Conservation (phyloP, 2,113 vertebrate genomes). For the Proterorhinus semilunaris region DNA sequence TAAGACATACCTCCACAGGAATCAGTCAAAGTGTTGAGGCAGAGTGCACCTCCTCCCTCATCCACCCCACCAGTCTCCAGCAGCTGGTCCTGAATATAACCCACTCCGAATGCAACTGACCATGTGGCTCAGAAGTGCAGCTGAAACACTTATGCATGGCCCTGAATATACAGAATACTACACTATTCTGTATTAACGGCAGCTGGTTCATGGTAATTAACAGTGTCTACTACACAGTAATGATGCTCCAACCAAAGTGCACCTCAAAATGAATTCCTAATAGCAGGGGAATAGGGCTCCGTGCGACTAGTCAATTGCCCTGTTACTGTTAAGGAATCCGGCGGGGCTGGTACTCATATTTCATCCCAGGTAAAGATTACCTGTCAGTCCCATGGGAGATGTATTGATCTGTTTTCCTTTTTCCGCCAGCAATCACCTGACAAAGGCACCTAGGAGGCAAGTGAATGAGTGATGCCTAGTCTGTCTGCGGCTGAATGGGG, state of each 20-base stretch:
- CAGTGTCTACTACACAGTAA: conserved; percentile 49
- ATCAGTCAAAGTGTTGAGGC: conserved; percentile 63
- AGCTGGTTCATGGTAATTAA: conserved; percentile 65
- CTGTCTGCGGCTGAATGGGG: conserved; percentile 51
- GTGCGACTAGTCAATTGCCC: conserved; percentile 75
- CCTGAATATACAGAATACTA: too few relatives aligned
- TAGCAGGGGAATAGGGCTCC: conserved; percentile 63
- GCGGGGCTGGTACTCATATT: conserved; percentile 78
- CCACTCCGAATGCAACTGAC: neutral
- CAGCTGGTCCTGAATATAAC: conserved; percentile 11
- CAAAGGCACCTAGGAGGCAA: conserved; percentile 79
- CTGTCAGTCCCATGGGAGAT: conserved; percentile 82
- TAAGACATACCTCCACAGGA: conserved; percentile 59
- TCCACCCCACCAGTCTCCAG: neutral
- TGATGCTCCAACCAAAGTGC: conserved; percentile 44
- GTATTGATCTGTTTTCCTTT: conserved; percentile 86
- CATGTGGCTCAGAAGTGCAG: conserved; percentile 43
- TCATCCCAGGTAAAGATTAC: conserved; percentile 84
- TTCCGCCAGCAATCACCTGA: conserved; percentile 83
- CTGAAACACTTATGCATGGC: neutral
- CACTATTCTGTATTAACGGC: too few relatives aligned
- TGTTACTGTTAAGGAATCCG: conserved; percentile 82
- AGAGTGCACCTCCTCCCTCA: conserved; percentile 6
- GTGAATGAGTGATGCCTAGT: conserved; percentile 79
- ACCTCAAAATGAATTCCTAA: conserved; percentile 64